Conservation (phyloP, 2,797 vertebrate genomes). For the Anomalospiza imberbis region DNA sequence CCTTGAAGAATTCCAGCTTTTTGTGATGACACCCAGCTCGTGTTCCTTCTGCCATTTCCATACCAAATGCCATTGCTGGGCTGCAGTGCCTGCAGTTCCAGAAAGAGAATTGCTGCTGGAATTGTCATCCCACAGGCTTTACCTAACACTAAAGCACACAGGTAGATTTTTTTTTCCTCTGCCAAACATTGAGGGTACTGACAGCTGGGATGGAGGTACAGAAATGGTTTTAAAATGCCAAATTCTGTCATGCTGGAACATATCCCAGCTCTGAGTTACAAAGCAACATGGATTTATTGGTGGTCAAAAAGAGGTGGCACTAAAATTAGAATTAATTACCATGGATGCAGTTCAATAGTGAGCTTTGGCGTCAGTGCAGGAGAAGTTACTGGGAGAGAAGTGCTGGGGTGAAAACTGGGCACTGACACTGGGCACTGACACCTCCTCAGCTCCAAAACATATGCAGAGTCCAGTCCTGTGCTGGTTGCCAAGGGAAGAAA, state of each 20-base stretch:
- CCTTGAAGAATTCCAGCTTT: background rate
- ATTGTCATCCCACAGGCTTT: background rate
- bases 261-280: background rate
- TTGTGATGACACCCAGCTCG: background rate
- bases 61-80: background rate
- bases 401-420: background rate
- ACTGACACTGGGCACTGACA: background rate
- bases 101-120: background rate
- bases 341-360: constrained; percentile 10
- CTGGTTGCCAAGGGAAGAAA: background rate
- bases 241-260: background rate
- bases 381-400: background rate
- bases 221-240: background rate
- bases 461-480: background rate
- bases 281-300: constrained; percentile 47
- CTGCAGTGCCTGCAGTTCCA: background rate
- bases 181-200: background rate
- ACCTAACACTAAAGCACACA: background rate
- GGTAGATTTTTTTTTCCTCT: background rate
- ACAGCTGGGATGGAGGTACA: background rate
- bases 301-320: constrained; percentile 35
- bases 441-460: background rate
- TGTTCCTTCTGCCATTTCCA: background rate
- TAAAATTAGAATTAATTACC: constrained; percentile 65
- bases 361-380: background rate